Evolutionary conservation across 2,888 invertebrate genomes (phyloP), one percentile per base, ranked within the genome.

Genomic region (Leptarthrus brevirostris): DNA sequence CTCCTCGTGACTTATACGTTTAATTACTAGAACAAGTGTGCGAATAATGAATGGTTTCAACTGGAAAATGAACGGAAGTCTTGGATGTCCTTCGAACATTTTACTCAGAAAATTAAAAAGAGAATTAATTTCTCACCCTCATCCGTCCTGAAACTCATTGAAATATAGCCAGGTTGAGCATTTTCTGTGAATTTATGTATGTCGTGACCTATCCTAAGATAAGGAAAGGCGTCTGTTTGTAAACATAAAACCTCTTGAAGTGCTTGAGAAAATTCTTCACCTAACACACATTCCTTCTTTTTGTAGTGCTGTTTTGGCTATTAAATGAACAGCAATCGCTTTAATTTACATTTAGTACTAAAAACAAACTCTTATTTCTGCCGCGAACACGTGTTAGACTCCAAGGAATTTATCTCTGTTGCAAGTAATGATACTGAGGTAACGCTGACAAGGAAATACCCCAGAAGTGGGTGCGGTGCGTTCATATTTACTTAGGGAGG

Each of bases 161-260:
- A n/a, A n/a, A n/a, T n/a, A n/a, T n/a, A n/a, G n/a, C n/a, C n/a
- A n/a, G n/a, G n/a, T n/a, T n/a, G n/a, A n/a, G n/a, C n/a, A n/a
- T n/a, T n/a, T n/a, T n/a, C n/a, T n/a, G n/a, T n/a, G n/a, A n/a
- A n/a, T n/a, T n/a, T n/a, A n/a, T n/a, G n/a, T 44, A 14, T 47
- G 44, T 44, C 6, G 14, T 64, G 47, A 64, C 64, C 64, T 64
- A 20, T 14, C 64, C 26, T 16, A 64, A 64, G 47, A 26, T 14
- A 44, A 40, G 26, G 64, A 8, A 12, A n/a, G 0, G 44, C 44
- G 64, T 4, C 61, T 61, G 61, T 64, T 64, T 64, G 47, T 64
- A 64, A 64, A 64, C 44, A 64, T 24, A 24, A 47, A 16, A 64
- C 47, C 47, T 44, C 44, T 44, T 64, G n/a, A 47, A 47, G 18